Base-by-base conservation (phyloP, 1,140 invertebrate species). In the Eubasilissa regina region DNA sequence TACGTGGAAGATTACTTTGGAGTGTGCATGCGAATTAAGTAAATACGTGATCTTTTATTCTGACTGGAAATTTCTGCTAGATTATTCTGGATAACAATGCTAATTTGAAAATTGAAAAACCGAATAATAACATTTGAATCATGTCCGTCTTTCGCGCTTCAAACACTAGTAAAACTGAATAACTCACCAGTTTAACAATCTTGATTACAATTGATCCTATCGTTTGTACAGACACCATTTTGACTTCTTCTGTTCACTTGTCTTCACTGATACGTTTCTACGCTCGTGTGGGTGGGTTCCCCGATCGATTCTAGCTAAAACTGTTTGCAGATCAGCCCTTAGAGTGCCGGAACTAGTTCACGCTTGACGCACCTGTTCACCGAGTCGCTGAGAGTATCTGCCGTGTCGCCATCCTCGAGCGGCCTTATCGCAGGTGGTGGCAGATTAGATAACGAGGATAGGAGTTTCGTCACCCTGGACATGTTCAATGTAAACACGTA, bases 121-220 rank as follows among this genome's bases (percentile, higher is more conserved):
- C 6, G 25, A 3, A 35, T 6, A 35, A 35, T 35, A 35, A 35
- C 25, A 35, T 35, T 1, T 35, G n/a, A 35, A 35, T 35, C 25
- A 35, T 35, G 6, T 6, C 25, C 25, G 25, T 35, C 25, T 6
- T 35, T 3, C 25, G 25, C 1, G 25, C 6, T 35, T 35, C 6
- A 35, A 35, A 35, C 25, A 35, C 25, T 35, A 35, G 6, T 35
- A 35, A 35, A 35, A 35, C 25, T 35, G 6, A 35, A 58, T 8
- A 58, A 90, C 93, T 93, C 89, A 95, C 94, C 91, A 95, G 87
- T 89, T 96, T 96, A 17, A 95, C 87, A 15, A 92, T 89, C 91
- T 95, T 96, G 81, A 96, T 91, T 84, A 94, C 91, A 77, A 95
- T 93, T 47, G 93, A 92, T 76, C 92, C 94, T 82, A 95, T 92